Conservation (phyloP, 2,113 vertebrate genomes). For the Cyanoramphus novaezelandiae region DNA sequence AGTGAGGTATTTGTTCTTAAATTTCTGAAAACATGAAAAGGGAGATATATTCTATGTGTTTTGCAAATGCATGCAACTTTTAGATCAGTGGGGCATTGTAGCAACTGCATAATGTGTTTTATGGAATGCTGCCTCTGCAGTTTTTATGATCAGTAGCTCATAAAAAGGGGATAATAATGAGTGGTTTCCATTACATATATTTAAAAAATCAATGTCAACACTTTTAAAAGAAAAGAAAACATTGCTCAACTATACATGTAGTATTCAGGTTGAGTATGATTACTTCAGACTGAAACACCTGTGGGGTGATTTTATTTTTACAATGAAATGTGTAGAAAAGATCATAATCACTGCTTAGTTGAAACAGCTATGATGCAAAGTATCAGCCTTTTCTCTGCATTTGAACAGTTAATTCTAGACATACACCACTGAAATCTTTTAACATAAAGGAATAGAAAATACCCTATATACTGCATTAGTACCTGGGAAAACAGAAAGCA, state of each 20-base stretch:
- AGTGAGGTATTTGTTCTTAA: not conserved
- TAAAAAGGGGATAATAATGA: conserved; percentile 52
- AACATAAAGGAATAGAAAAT: not conserved
- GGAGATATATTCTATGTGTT: not conserved
- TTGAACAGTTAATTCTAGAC: not conserved
- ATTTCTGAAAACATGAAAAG: conserved; percentile 29
- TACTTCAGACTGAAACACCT: conserved; percentile 42
- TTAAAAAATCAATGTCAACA: conserved; percentile 47
- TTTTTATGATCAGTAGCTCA: conserved; percentile 30
- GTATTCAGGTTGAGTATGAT: not conserved
- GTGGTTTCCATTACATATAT: conserved; percentile 41
- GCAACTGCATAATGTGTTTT: conserved; percentile 11
- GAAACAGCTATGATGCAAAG: not conserved
- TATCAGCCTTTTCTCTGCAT: not conserved
- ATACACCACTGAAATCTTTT: not conserved
- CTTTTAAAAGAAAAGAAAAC: conserved; percentile 45
- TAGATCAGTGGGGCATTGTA: not conserved
- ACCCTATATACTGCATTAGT: not conserved
- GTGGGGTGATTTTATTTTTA: not conserved
- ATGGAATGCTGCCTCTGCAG: conserved; percentile 48
- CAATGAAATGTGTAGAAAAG: not conserved
- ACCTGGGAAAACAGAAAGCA: not conserved
- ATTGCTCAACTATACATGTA: conserved; percentile 10
- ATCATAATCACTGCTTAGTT: not conserved
- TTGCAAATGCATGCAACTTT: conserved; percentile 31